Percentiles rank a stretch among this genome's conserved stretches.
These are phyloP conservation scores for Tinea trinotella DNA, from an alignment of 2,888 invertebrate genomes.

Conservation along the genomic window DNA sequence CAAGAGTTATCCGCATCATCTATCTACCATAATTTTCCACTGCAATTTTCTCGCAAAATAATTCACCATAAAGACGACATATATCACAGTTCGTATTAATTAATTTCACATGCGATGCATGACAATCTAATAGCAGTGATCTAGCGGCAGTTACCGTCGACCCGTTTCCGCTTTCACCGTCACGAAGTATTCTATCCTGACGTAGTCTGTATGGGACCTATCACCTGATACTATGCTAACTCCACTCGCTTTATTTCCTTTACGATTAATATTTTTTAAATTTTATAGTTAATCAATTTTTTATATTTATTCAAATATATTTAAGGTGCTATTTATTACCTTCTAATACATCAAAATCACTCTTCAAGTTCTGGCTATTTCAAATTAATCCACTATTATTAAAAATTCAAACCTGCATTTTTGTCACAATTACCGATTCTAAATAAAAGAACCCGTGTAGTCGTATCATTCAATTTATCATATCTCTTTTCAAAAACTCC, in stretches of 20 bases:
- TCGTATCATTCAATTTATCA: too few relatives aligned
- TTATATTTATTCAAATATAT: too few relatives aligned
- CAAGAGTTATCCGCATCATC: neutral
- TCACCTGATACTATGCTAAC: conserved; percentile 2
- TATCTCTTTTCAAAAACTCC: neutral
- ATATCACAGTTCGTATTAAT: conserved; percentile 11
- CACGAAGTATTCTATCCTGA: conserved; percentile 49
- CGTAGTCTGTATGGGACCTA: conserved; percentile 19
- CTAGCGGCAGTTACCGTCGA: conserved; percentile 38
- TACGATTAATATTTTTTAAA: too few relatives aligned
- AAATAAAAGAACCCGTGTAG: too few relatives aligned
- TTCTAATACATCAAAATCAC: too few relatives aligned
- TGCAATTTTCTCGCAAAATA: conserved; percentile 1
- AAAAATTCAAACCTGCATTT: too few relatives aligned
- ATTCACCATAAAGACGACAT: conserved; percentile 4
- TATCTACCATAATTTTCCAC: neutral
- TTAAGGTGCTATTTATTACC: too few relatives aligned
- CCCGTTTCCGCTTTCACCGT: conserved; percentile 67
- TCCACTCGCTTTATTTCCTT: conserved; percentile 1
- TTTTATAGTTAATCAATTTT: too few relatives aligned
- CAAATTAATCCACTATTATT: too few relatives aligned
- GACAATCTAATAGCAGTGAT: conserved; percentile 67
- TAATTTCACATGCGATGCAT: conserved; percentile 40
- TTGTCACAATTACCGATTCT: too few relatives aligned
- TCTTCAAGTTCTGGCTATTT: too few relatives aligned